phyloP scores from a whole-genome alignment of 2,888 invertebrate genomes.

The Acanthopleura granulata region DNA sequence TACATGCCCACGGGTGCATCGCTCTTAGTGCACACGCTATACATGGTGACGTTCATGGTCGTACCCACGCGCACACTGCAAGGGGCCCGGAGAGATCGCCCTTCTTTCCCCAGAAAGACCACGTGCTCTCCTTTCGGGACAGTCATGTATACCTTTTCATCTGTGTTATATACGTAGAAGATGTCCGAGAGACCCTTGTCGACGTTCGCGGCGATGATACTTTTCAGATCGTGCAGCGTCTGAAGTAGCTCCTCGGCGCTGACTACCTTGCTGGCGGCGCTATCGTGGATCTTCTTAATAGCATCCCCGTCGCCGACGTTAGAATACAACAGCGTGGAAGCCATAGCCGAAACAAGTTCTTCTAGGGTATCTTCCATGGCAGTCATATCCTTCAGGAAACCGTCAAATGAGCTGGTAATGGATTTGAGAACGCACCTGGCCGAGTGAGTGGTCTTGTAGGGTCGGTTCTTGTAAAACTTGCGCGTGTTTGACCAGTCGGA shows the following conservation, averaged over 20 bases:
- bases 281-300: neutral
- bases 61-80: neutral
- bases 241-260: neutral
- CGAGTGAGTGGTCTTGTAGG: neutral
- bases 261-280: neutral
- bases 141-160: neutral
- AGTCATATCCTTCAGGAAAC: neutral
- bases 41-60: neutral
- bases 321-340: neutral
- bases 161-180: neutral
- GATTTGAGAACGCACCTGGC: neutral
- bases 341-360: neutral
- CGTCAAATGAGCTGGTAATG: neutral
- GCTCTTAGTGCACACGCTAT: neutral
- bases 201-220: neutral
- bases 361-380: neutral
- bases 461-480: slow-evolving; percentile 1
- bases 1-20: neutral
- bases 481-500: neutral
- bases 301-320: neutral
- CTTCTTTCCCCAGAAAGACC: neutral
- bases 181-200: neutral
- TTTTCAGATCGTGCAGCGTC: neutral
- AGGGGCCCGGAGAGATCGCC: neutral
- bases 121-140: neutral